phyloP scores from a whole-genome alignment of 2,888 invertebrate species.

The Griposia aprilina region DNA sequence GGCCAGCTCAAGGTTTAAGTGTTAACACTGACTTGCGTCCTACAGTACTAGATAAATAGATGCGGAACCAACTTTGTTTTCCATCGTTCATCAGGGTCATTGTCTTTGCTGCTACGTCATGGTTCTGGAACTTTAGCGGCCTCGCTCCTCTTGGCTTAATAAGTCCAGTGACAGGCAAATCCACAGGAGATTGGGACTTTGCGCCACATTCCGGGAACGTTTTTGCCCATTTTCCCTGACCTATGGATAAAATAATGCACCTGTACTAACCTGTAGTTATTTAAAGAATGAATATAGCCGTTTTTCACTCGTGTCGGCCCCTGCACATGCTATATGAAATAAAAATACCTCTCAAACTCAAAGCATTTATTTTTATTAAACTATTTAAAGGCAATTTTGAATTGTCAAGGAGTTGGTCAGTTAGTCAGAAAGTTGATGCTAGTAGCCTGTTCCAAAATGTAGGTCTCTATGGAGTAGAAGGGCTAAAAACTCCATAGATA shows the following conservation, averaged over 20 bases:
- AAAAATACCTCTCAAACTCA: background rate
- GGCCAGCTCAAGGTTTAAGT: too few species aligned
- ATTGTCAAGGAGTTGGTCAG: background rate
- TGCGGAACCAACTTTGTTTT: conserved; percentile 69
- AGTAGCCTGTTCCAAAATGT: too few species aligned
- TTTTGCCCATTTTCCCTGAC: conserved; percentile 75
- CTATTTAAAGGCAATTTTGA: background rate
- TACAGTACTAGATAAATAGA: background rate
- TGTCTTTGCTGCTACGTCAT: conserved; percentile 69
- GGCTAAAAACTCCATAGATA: background rate
- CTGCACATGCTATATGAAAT: background rate
- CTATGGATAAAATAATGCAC: conserved; percentile 48
- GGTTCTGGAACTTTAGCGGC: conserved; percentile 75
- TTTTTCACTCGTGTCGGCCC: too few species aligned
- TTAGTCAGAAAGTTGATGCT: background rate
- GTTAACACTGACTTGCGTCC: too few species aligned
- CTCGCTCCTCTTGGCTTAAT: conserved; percentile 71
- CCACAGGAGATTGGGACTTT: conserved; percentile 80
- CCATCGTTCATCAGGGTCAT: conserved; percentile 74
- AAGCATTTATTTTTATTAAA: background rate
- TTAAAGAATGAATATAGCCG: background rate
- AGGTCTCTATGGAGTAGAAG: background rate
- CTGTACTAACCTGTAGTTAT: too few species aligned
- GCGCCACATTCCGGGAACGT: conserved; percentile 76
- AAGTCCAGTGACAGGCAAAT: conserved; percentile 75